Base-by-base conservation (phyloP, 2,888 invertebrate species). In the Drosophila mayaguana region DNA sequence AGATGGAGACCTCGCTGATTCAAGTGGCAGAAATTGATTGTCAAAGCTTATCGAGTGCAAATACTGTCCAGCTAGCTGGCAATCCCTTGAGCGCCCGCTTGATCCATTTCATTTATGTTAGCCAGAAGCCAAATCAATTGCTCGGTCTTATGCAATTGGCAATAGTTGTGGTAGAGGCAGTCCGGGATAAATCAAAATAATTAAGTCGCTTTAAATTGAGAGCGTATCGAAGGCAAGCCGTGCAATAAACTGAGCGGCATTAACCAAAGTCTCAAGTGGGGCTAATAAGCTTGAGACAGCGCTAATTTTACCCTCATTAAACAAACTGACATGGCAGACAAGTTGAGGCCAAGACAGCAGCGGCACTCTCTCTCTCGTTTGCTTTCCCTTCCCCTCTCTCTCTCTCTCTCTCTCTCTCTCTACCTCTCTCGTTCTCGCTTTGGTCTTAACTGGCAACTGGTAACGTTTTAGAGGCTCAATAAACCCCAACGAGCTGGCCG, bases 291-390 rank as follows among this genome's bases (percentile, higher is more conserved):
- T 77, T 88, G 88, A 86, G 88, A 86, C 89, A 80, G 88, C 87
- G 86, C 86, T 88, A 87, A 87, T 87, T 87, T 89, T 85, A 89
- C 90, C 90, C 86, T 89, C 90, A 87, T 87, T 87, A 87, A 87
- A 88, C 87, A 88, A 89, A 81, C 86, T 86, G 86, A 86, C 86
- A 86, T 86, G 78, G 50, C 75, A 75, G 72, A 46, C 67, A 78
- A 71, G 68, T 83, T 73, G 72, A 54, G 83, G 62, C 81, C 68
- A 72, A 78, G 60, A 32, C 56, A 32, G 32, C 25, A 14, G 40
- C 54, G 18, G 9, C 53, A 2, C 22, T 36, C 20, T 7, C 34
- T 51, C 20, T 14, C 36, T 53, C n/a, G n/a, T n/a, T n/a, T n/a
- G n/a, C n/a, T n/a, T n/a, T n/a, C n/a, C n/a, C n/a, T n/a, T n/a